Evolutionary conservation across 2,797 vertebrate species (phyloP).

Genomic region (Chanos chanos): DNA sequence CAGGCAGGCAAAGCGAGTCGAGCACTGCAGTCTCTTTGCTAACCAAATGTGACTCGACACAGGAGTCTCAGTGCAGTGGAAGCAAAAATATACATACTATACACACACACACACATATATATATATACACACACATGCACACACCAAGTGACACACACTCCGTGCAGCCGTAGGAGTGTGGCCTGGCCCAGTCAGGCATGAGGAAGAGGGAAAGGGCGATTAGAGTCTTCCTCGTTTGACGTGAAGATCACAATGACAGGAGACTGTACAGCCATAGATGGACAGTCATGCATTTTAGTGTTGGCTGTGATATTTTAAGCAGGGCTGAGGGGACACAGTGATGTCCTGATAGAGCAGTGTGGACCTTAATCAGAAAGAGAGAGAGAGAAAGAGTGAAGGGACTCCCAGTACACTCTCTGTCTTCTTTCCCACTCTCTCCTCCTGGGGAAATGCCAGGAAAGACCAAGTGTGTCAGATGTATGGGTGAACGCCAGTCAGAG

Average conservation of each 20-base stretch:
- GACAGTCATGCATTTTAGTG: constrained; percentile 38
- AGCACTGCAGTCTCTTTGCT: no score
- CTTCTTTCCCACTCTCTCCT: constrained; percentile 52
- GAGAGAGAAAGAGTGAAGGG: constrained; percentile 5
- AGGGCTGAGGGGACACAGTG: constrained; percentile 47
- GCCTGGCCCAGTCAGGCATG: not conserved
- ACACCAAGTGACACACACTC: constrained; percentile 5
- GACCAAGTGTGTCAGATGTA: constrained; percentile 56
- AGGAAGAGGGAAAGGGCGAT: constrained; percentile 56
- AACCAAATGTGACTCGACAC: no score
- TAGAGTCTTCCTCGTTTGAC: constrained; percentile 56
- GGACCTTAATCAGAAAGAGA: not conserved
- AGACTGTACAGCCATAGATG: no score
- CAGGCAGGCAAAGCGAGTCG: no score
- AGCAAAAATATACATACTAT: no score
- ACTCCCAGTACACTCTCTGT: not conserved
- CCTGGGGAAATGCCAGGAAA: constrained; percentile 64
- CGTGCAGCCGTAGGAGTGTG: not conserved
- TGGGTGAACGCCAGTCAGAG: constrained; percentile 62
- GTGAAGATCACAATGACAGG: constrained; percentile 62
- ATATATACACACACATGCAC: constrained; percentile 14
- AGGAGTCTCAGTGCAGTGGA: no score
- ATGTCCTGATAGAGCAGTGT: constrained; percentile 1
- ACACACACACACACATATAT: no score
- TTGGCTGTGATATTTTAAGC: constrained; percentile 60